Conservation (phyloP, 1,140 invertebrate species). For the Sycophaga agraensis region DNA sequence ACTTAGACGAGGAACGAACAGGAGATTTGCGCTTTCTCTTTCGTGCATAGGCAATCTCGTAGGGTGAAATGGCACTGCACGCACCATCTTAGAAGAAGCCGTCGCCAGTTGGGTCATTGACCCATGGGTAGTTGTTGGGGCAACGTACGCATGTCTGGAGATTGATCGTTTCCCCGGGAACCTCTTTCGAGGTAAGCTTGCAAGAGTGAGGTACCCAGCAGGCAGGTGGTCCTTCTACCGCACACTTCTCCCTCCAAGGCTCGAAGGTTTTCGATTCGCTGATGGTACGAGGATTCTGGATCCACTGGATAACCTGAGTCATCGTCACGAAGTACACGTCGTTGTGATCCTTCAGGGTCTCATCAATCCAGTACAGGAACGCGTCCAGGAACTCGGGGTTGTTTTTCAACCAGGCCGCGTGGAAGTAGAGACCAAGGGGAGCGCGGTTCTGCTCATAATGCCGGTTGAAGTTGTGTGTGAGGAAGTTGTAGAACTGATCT, state of each 20-base stretch:
- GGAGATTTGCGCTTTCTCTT: not conserved
- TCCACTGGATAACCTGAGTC: conserved; percentile 96
- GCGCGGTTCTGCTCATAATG: conserved; percentile 94
- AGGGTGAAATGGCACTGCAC: too few relatives aligned
- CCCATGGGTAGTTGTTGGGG: conserved; percentile 92
- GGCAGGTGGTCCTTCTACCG: conserved; percentile 73
- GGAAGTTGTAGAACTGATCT: conserved; percentile 94
- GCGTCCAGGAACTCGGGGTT: conserved; percentile 91
- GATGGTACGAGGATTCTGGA: conserved; percentile 86
- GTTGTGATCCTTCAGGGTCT: conserved; percentile 81
- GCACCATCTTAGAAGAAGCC: conserved; percentile 80
- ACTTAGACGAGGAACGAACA: conserved; percentile 45
- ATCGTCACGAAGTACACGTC: conserved; percentile 98
- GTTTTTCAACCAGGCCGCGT: conserved; percentile 93
- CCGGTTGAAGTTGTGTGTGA: conserved; percentile 93
- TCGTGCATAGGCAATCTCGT: not conserved
- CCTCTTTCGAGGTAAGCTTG: conserved; percentile 87
- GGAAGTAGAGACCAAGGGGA: conserved; percentile 91
- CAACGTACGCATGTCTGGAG: conserved; percentile 91
- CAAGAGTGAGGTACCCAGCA: conserved; percentile 89
- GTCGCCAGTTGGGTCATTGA: conserved; percentile 89
- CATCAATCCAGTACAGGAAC: conserved; percentile 93
- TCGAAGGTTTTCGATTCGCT: conserved; percentile 88
- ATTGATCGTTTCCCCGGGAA: conserved; percentile 89
- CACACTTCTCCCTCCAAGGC: conserved; percentile 91